Evolutionary conservation across 1,140 invertebrate species (phyloP), one percentile per base, ranked within the genome.

Genomic region (Potamilus streckersoni): DNA sequence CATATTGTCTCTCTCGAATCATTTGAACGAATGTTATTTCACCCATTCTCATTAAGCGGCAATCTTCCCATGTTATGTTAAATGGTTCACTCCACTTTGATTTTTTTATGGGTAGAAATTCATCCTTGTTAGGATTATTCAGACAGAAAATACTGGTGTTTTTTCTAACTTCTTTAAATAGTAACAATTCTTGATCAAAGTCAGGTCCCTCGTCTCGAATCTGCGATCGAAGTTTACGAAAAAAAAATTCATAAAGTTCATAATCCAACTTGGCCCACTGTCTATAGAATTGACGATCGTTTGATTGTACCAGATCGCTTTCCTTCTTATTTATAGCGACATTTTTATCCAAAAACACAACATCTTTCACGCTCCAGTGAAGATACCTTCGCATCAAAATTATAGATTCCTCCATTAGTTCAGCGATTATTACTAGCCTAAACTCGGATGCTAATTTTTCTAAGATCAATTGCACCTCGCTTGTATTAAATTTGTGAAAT

Each of bases 401-500:
- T 38, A 84, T 60, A 12, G 80, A 82, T 61, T 84, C 82, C 12
- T 80, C 79, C 31, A 84, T 79, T 19, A 66, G 59, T 64, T 84
- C 82, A 38, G 78, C 67, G 8, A 84, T 76, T 13, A 84, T 61
- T 5, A 84, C 71, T 17, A 84, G 64, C 60, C 81, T 38, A 56
- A 84, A 81, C 17, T 79, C 79, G 6, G 63, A 71, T 20, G 79
- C 76, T 14, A 84, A 56, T 49, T 78, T 71, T 11, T 72, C 15
- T 1, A 83, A 14, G 27, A 71, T 70, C 8, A 20, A 16, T 20
- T 59, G 49, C n/a, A 79, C 73, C 8, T 38, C 69, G 38, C 65
- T 76, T 31, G 49, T 66, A 5, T 56, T 19, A 57, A 70, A 64
- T 49, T 63, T 69, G 12, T 61, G 56, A 58, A 79, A 69, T 20